Evolutionary conservation across 2,888 invertebrate species (phyloP), one percentile per base, ranked within the genome.

Genomic region (Halictus ligatus): DNA sequence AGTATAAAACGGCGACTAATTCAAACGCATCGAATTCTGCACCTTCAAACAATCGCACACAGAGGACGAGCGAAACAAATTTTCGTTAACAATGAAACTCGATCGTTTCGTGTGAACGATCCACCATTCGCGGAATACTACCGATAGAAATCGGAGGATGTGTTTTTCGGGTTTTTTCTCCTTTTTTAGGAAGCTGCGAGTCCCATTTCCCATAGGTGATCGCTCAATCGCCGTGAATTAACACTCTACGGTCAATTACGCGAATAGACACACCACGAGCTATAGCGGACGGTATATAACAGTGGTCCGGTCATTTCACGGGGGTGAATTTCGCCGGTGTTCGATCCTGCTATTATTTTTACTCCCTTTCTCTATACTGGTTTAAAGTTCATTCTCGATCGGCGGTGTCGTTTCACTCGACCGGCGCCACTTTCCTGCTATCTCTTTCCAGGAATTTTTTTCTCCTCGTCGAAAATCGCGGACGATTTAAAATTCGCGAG

Each of bases 221-320:
- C 13, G 78, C n/a, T 76, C 69, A 73, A 69, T 83, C 75, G 69
- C n/a, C 40, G 73, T 74, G 73, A 81, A 87, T 85, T 84, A 89
- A 85, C 60, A 50, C 54, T 54, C 83, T 75, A 67, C 58, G 73
- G 78, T 75, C 81, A 82, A 82, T 86, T 80, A 76, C 69, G 58
- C 67, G 75, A 71, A 6, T 21, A 50, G 43, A 78, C 29, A 78
- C 40, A 50, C 40, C 29, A 43, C 21, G 21, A 10, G 3, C 54
- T 54, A 10, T n/a, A 21, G 21, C 54, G 54, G 21, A 10, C 54
- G 21, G 54, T n/a, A 54, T 10, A n/a, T 43, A 58, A 43, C 67
- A 15, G 29, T 6, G 46, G 64, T 25, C 43, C 25, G 40, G 67
- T 48, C 76, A 73, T 76, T 64, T 69, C 71, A 40, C 54, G 64